phyloP scores from a whole-genome alignment of 2,888 invertebrate genomes.

The Scaptomyza reducta region DNA sequence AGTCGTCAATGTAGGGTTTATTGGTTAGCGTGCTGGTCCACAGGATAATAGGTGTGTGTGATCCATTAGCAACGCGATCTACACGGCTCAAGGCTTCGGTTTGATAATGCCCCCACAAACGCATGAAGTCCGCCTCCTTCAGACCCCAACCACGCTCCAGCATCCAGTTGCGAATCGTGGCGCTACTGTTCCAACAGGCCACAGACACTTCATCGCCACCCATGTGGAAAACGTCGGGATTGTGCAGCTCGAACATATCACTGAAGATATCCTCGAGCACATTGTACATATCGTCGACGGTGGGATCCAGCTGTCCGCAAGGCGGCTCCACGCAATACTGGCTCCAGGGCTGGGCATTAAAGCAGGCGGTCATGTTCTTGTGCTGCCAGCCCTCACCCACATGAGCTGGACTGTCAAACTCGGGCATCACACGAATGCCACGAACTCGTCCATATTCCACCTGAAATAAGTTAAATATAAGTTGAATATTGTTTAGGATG shows the following conservation, averaged over 20 bases:
- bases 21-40: conserved; percentile 94
- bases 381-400: conserved; percentile 94
- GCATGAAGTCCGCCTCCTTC: conserved; percentile 86
- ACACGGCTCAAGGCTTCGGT: conserved; percentile 80
- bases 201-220: conserved; percentile 91
- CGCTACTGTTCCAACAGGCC: conserved; percentile 91
- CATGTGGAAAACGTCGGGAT: conserved; percentile 93
- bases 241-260: conserved; percentile 87
- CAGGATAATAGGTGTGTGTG: conserved; percentile 88
- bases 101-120: conserved; percentile 92
- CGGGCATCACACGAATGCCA: conserved; percentile 94
- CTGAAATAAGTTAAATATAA: not conserved
- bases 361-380: conserved; percentile 88
- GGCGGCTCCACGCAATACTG: conserved; percentile 92
- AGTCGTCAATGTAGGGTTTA: conserved; percentile 87
- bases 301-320: conserved; percentile 93
- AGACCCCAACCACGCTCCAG: conserved; percentile 86
- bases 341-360: conserved; percentile 90
- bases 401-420: conserved; percentile 96
- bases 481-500: too few species aligned
- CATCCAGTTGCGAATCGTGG: conserved; percentile 89
- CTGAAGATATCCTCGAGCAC: conserved; percentile 89
- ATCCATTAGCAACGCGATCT: conserved; percentile 81
- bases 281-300: conserved; percentile 88
- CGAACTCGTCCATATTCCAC: conserved; percentile 89